These are phyloP conservation scores for Cyanistes caeruleus DNA, from an alignment of 2,113 vertebrate species.

Conservation along the genomic window DNA sequence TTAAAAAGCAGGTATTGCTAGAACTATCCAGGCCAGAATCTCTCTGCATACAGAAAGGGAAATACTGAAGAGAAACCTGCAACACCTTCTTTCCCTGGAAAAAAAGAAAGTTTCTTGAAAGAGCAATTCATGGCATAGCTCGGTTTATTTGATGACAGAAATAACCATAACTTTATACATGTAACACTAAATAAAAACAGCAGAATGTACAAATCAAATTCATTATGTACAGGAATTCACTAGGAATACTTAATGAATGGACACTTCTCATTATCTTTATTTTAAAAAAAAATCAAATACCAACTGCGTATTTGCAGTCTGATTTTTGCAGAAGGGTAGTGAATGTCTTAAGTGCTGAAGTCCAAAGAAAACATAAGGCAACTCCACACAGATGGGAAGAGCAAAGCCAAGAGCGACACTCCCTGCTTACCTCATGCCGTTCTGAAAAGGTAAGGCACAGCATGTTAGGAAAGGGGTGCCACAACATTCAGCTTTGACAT, in stretches of 20 bases:
- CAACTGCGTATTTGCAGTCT: background rate
- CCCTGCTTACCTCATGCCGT: background rate
- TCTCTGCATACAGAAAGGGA: background rate
- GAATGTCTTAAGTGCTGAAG: background rate
- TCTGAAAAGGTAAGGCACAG: conserved; percentile 14
- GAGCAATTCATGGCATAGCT: conserved; percentile 7
- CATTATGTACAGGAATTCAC: conserved; percentile 38
- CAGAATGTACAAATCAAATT: conserved; percentile 54
- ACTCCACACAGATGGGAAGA: background rate
- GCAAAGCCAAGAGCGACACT: background rate
- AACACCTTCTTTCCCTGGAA: accelerated
- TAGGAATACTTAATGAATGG: conserved; percentile 4
- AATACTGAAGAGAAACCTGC: background rate
- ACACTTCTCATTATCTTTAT: background rate
- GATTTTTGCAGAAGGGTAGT: background rate
- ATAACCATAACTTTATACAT: conserved; percentile 38
- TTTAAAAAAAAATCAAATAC: background rate
- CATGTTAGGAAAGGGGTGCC: background rate
- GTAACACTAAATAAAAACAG: conserved; percentile 44
- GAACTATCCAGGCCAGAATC: background rate
- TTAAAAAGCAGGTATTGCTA: background rate
- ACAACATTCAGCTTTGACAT: background rate
- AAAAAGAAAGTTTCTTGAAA: background rate
- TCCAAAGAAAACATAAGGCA: conserved; percentile 23
- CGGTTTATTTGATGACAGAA: conserved; percentile 57